Percentiles rank a stretch among this genome's conserved stretches.
Conservation (phyloP, 1,140 invertebrate genomes). For the Brachionus manjavacas region DNA sequence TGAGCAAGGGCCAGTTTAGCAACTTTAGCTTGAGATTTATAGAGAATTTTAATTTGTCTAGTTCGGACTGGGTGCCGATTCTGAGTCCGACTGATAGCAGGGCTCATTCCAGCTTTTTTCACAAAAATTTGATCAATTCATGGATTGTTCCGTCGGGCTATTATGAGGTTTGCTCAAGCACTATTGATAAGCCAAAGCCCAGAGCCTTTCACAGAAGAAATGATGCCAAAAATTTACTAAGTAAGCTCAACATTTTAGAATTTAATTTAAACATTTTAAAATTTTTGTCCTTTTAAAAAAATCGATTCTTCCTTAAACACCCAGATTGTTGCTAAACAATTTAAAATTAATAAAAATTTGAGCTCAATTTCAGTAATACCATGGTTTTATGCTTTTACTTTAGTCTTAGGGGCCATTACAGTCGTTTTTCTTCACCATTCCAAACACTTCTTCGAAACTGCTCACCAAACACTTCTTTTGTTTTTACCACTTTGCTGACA, state of each 20-base stretch:
- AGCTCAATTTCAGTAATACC: no score
- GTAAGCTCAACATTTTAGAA: neutral
- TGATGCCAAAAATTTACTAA: neutral
- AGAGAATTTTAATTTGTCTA: constrained; percentile 87
- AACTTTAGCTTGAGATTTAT: constrained; percentile 87
- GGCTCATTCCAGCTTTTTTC: constrained; percentile 54
- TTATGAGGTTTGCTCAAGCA: constrained; percentile 89
- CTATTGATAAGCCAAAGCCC: constrained; percentile 50
- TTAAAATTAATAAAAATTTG: no score
- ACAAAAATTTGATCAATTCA: constrained; percentile 81
- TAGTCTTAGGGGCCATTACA: no score
- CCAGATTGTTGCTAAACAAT: no score
- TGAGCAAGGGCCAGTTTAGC: constrained; percentile 72
- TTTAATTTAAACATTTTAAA: no score
- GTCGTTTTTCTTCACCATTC: no score
- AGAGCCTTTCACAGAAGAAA: neutral
- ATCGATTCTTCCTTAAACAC: no score
- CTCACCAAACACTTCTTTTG: no score
- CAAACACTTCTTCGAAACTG: no score
- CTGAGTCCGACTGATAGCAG: constrained; percentile 54
- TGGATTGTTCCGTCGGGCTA: constrained; percentile 95
- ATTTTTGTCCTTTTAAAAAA: no score
- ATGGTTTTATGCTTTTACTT: no score
- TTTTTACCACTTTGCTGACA: no score
- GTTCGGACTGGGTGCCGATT: constrained; percentile 90